These are phyloP conservation scores for Mythimna loreyi DNA, from an alignment of 2,888 invertebrate genomes.

Conservation along the genomic window DNA sequence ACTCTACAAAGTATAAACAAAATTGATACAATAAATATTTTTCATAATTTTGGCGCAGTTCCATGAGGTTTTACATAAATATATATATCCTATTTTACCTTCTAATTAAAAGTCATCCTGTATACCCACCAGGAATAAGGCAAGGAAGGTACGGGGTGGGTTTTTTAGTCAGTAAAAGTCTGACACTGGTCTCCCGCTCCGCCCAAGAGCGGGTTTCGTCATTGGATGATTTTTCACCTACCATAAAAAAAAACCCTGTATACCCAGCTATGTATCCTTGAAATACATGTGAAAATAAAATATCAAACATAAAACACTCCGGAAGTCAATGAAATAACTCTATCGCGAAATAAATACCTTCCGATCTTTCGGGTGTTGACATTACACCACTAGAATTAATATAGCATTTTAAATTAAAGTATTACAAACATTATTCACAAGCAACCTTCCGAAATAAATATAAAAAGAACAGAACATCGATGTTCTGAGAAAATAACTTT, in stretches of 20 bases:
- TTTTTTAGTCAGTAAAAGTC: too few relatives aligned
- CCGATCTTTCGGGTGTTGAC: background rate
- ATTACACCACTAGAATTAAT: slow-evolving; percentile 1
- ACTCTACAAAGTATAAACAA: too few relatives aligned
- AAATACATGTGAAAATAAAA: background rate
- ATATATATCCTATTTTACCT: too few relatives aligned
- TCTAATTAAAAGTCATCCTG: background rate
- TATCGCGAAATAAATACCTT: background rate
- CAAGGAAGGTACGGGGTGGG: too few relatives aligned
- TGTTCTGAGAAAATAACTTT: slow-evolving; percentile 50
- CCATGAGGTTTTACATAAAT: too few relatives aligned
- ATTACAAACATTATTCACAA: slow-evolving; percentile 32
- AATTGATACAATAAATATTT: too few relatives aligned
- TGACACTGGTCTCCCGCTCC: too few relatives aligned
- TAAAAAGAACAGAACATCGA: slow-evolving; percentile 46
- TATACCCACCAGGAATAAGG: too few relatives aligned
- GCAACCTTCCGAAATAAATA: slow-evolving; percentile 33
- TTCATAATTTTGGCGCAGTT: too few relatives aligned
- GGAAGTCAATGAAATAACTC: background rate
- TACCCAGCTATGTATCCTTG: background rate
- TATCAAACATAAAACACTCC: background rate
- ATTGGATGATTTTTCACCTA: too few relatives aligned
- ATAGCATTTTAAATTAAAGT: slow-evolving; percentile 10
- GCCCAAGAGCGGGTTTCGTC: too few relatives aligned
- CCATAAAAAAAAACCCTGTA: too few relatives aligned